A percentile compares a stretch with the other conserved stretches of the same genome.
These are phyloP conservation scores for Malurus melanocephalus DNA, from an alignment of 2,113 vertebrate genomes.

Conservation along the genomic window DNA sequence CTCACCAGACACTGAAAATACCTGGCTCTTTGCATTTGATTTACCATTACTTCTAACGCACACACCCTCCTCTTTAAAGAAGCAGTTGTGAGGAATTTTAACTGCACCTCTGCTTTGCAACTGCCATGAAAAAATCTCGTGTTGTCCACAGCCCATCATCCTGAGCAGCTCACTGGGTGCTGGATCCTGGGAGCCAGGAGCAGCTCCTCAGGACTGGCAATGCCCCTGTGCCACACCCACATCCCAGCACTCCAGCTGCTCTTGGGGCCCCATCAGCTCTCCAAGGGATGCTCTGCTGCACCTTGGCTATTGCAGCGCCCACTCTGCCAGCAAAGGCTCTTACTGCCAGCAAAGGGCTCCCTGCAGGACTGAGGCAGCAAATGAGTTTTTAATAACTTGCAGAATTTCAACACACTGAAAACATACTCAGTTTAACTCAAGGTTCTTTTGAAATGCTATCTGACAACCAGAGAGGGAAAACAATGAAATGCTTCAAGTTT, in stretches of 20 bases:
- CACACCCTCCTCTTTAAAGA: no score
- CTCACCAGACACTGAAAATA: fast-evolving
- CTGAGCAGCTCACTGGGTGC: neutral
- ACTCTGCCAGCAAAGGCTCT: fast-evolving
- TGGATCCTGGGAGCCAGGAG: no score
- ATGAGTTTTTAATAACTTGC: neutral
- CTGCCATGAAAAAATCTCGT: fast-evolving
- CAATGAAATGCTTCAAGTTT: constrained; percentile 30
- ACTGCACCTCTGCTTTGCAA: neutral
- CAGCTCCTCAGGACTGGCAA: neutral
- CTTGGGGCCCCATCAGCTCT: fast-evolving
- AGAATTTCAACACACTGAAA: neutral
- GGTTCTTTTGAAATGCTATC: neutral
- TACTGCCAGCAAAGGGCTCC: neutral
- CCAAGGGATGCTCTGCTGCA: fast-evolving
- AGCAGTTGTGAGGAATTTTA: fast-evolving
- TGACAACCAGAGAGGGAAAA: constrained; percentile 30
- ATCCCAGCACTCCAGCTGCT: fast-evolving
- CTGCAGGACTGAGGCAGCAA: neutral
- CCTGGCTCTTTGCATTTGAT: neutral
- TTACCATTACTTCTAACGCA: fast-evolving
- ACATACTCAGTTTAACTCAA: neutral
- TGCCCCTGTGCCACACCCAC: fast-evolving
- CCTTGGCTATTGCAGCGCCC: neutral
- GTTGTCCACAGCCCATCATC: fast-evolving